Evolutionary conservation across 2,888 invertebrate species (phyloP), one percentile per base, ranked within the genome.

Genomic region (Proisotoma minuta): DNA sequence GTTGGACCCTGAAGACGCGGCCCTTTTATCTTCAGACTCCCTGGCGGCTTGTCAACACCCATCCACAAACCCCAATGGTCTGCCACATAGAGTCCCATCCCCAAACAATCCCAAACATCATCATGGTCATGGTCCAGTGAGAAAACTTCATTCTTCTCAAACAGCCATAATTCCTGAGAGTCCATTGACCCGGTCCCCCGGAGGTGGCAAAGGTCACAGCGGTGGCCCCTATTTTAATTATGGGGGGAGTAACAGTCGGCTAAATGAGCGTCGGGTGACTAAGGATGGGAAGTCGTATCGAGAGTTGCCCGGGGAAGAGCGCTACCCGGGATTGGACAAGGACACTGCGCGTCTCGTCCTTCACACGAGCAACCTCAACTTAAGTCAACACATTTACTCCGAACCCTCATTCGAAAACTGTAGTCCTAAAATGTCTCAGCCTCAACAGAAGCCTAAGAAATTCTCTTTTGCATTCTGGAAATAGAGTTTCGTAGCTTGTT

Each of bases 291-390:
- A 51, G 50, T 63, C 73, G 22, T 83, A 82, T 72, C 80, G 80
- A 57, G 83, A 83, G 70, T 75, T 82, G 53, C 79, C 81, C 23
- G 82, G 82, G 47, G 79, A 79, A 70, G 82, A 82, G 65, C 77
- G 83, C 72, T 82, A 81, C 72, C 82, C 81, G 2, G 82, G 81
- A 1, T 73, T 81, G 49, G 82, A 82, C 73, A 79, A 81, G 15
- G 82, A 83, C 29, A 77, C 76, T 3, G 79, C 79, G 48, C 71
- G 78, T 24, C 72, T 76, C 22, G 72, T 73, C 20, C 73, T 73
- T 18, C 73, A 75, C 59, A 69, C 66, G 50, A 73, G 73, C 57
- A 71, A 69, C 59, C 64, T 70, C 39, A 73, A 71, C 51, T 66
- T 73, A 57, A 71, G 69, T 66, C 69, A 69, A 50, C 71, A 71